Percentiles rank a stretch among this genome's conserved stretches.
Conservation (phyloP, 2,113 vertebrate genomes). For the Pelodiscus sinensis region DNA sequence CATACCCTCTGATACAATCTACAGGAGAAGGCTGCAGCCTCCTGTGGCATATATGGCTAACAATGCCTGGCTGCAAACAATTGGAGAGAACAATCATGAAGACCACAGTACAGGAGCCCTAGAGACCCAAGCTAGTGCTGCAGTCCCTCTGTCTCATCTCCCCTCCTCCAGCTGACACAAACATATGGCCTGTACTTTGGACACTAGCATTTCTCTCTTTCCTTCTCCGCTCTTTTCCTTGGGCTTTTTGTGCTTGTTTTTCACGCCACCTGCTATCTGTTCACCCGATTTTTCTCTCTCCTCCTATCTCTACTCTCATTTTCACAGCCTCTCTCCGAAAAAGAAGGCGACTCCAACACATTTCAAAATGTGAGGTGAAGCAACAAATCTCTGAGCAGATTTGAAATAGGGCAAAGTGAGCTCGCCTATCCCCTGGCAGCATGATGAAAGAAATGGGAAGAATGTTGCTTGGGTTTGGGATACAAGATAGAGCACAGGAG, state of each 20-base stretch:
- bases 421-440: neutral
- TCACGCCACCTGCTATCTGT: neutral
- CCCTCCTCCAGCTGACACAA: neutral
- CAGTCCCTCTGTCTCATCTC: neutral
- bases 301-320: neutral
- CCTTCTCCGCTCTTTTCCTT: neutral
- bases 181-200: neutral
- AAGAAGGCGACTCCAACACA: neutral
- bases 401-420: neutral
- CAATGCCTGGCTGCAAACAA: neutral
- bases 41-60: neutral
- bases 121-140: fast-evolving
- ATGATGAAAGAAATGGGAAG: neutral
- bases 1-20: neutral
- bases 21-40: neutral
- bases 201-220: neutral
- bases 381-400: neutral
- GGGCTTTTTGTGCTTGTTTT: neutral
- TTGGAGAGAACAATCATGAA: neutral
- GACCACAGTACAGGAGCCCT: neutral
- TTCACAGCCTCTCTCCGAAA: neutral
- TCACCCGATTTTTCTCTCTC: neutral
- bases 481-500: neutral
- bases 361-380: neutral
- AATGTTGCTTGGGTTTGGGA: neutral